phyloP scores from a whole-genome alignment of 2,797 vertebrate genomes.

The Danio aesculapii region DNA sequence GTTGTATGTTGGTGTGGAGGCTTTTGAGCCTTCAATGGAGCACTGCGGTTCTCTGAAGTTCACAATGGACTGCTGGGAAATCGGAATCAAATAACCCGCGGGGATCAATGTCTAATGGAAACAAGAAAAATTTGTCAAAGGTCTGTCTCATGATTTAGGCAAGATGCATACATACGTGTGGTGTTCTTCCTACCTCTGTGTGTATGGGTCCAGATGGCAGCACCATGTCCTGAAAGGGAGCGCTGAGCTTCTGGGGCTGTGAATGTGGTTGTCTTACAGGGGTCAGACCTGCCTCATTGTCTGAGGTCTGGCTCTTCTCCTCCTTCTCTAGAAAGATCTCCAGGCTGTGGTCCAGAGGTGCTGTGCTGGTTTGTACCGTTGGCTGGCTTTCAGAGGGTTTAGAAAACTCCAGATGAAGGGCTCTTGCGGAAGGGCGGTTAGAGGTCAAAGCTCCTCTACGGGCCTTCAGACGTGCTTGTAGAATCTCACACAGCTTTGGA shows the following conservation, averaged over 20 bases:
- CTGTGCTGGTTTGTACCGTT: slow-evolving; percentile 2
- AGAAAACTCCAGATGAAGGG: slow-evolving; percentile 78
- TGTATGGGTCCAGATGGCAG: slow-evolving; percentile 53
- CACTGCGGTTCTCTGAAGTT: slow-evolving; percentile 72
- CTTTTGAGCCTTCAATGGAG: slow-evolving; percentile 70
- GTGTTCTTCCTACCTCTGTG: slow-evolving; percentile 43
- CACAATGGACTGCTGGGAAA: slow-evolving; percentile 83
- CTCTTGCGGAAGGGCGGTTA: slow-evolving; percentile 68
- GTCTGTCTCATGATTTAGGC: neutral
- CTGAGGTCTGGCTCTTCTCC: slow-evolving; percentile 64
- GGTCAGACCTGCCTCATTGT: slow-evolving; percentile 69
- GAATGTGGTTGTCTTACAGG: slow-evolving; percentile 64
- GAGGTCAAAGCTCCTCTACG: slow-evolving; percentile 61
- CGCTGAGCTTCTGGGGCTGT: slow-evolving; percentile 65
- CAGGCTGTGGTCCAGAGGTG: slow-evolving; percentile 71
- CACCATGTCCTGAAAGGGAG: slow-evolving; percentile 61
- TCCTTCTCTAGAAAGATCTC: slow-evolving; percentile 76
- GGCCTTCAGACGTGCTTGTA: slow-evolving; percentile 74
- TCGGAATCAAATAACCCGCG: slow-evolving; percentile 91
- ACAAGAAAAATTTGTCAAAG: neutral
- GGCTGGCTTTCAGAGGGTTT: slow-evolving; percentile 67
- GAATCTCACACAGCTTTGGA: slow-evolving; percentile 75
- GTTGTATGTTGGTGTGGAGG: slow-evolving; percentile 77
- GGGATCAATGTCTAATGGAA: slow-evolving; percentile 84
- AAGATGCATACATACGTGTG: neutral